A percentile compares a stretch with the other conserved stretches of the same genome.
phyloP scores from a whole-genome alignment of 2,113 vertebrate species.

The Apteryx mantelli region DNA sequence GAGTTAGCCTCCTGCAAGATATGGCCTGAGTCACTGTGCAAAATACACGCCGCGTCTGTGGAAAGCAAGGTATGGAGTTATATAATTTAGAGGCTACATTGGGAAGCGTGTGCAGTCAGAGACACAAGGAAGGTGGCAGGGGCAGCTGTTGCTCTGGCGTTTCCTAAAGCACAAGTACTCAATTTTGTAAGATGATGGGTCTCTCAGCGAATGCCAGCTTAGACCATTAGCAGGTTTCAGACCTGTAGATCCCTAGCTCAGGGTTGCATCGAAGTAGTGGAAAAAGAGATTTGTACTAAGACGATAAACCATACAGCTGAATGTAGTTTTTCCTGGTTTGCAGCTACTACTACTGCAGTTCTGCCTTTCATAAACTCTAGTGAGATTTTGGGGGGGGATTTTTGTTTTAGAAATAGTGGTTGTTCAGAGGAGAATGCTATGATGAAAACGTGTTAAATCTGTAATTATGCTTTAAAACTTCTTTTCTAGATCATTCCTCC shows the following conservation, averaged over 20 bases:
- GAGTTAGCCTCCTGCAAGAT: not conserved
- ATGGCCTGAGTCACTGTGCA: not conserved
- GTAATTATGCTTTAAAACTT: not conserved
- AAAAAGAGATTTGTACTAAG: accelerated
- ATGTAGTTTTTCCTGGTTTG: not conserved
- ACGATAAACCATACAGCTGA: not conserved
- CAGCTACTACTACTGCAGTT: not conserved
- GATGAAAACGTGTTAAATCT: not conserved
- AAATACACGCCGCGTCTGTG: not conserved
- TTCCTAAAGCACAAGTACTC: not conserved
- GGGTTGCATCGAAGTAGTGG: not conserved
- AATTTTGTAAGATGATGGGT: not conserved
- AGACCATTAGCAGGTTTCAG: not conserved
- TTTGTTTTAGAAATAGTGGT: not conserved
- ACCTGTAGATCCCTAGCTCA: not conserved
- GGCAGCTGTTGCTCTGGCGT: accelerated
- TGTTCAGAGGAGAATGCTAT: not conserved
- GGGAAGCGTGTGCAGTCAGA: accelerated
- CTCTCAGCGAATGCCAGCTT: not conserved
- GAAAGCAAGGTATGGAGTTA: not conserved
- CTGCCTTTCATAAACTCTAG: not conserved
- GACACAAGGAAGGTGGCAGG: not conserved
- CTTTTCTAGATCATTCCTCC: not conserved
- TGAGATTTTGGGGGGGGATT: not conserved
- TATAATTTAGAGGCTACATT: not conserved